A percentile compares a stretch with the other conserved stretches of the same genome.
phyloP scores from a whole-genome alignment of 2,888 invertebrate genomes.

The Dynastes tityus region DNA sequence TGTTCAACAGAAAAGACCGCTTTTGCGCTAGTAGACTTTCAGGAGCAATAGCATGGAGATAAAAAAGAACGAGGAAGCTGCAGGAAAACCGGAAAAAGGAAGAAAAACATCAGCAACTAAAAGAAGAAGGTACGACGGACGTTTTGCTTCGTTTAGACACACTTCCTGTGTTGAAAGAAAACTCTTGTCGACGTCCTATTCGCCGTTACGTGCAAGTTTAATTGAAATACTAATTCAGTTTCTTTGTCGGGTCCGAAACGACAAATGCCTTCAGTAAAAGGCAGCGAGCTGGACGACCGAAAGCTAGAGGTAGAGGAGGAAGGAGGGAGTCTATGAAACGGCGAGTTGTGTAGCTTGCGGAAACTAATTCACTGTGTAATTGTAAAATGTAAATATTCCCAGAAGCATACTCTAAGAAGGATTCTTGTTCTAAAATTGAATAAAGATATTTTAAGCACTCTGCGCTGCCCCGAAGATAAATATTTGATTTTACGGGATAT shows the following conservation, averaged over 20 bases:
- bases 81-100: background rate
- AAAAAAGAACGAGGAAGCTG: background rate
- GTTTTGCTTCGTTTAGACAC: constrained; percentile 19
- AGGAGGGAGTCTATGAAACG: background rate
- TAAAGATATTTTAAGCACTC: background rate
- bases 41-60: no score
- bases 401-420: background rate
- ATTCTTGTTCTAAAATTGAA: background rate
- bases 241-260: constrained; percentile 41
- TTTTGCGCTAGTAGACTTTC: background rate
- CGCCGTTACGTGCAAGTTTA: constrained; percentile 44
- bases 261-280: background rate
- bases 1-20: background rate
- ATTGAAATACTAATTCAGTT: constrained; percentile 51
- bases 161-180: constrained; percentile 25
- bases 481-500: constrained; percentile 1
- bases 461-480: background rate
- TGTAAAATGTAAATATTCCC: background rate
- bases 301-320: no score
- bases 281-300: background rate
- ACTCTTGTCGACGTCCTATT: constrained; percentile 28
- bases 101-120: background rate
- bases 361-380: constrained; percentile 8
- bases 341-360: background rate
- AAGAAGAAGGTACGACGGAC: background rate